A percentile compares a stretch with the other conserved stretches of the same genome.
Evolutionary conservation across 2,113 vertebrate species (phyloP).

Genomic region (Stigmatopora argus): DNA sequence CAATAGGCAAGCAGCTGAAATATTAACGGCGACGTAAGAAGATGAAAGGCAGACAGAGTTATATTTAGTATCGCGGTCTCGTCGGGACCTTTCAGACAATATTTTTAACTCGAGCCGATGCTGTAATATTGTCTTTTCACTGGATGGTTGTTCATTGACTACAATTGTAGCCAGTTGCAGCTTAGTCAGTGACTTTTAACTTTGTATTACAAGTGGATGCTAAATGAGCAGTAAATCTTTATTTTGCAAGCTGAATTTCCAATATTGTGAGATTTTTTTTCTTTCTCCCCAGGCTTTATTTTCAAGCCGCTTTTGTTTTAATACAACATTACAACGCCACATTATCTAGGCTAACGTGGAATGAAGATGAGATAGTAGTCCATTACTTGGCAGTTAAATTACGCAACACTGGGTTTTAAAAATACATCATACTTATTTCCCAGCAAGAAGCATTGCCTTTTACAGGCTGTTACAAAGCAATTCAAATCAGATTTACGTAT

Average conservation of each 20-base stretch:
- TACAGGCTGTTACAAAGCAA: constrained; percentile 18
- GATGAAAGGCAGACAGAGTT: too few species aligned
- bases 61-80: too few species aligned
- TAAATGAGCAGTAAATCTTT: too few species aligned
- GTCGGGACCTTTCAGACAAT: too few species aligned
- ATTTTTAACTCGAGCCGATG: too few species aligned
- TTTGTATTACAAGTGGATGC: too few species aligned
- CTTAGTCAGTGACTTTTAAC: too few species aligned
- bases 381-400: constrained; percentile 52
- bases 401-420: constrained; percentile 38
- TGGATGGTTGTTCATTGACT: background rate
- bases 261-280: constrained; percentile 31
- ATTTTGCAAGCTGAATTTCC: too few species aligned
- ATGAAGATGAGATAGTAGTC: constrained; percentile 41
- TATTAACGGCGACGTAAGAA: too few species aligned
- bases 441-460: constrained; percentile 17
- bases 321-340: background rate
- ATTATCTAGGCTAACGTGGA: constrained; percentile 31
- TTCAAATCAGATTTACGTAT: constrained; percentile 12
- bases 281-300: constrained; percentile 22
- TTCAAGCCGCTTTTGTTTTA: background rate
- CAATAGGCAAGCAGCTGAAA: too few species aligned
- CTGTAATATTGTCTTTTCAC: constrained; percentile 22
- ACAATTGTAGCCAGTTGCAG: background rate
- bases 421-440: constrained; percentile 5